Evolutionary conservation across 2,888 invertebrate species (phyloP).

Genomic region (Pyrrhia umbra): DNA sequence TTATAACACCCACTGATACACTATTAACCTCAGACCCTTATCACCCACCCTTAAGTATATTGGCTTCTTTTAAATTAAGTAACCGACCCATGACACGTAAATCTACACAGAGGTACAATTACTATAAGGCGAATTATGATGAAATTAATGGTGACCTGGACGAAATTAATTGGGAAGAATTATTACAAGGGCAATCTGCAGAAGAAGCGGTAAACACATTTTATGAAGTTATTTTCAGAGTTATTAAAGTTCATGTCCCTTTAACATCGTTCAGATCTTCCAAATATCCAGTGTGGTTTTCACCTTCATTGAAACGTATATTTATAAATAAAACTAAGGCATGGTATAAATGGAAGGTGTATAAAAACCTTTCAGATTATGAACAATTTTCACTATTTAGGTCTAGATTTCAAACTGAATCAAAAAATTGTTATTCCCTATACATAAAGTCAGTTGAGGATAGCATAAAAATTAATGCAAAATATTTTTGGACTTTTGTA

Average conservation of each 20-base stretch:
- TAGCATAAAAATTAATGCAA: neutral
- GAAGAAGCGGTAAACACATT: no score
- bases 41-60: neutral
- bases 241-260: no score
- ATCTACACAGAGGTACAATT: no score
- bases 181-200: no score
- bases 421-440: neutral
- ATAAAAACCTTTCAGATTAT: neutral
- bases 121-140: neutral
- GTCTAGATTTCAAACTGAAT: neutral
- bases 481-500: no score
- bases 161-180: neutral
- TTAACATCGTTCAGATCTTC: no score
- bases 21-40: no score
- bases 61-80: no score
- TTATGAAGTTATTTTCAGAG: no score
- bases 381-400: neutral
- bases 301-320: no score
- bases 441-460: neutral
- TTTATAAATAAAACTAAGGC: constrained; percentile 1
- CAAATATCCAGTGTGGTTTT: no score
- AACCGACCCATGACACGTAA: neutral
- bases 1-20: no score
- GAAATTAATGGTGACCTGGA: neutral
- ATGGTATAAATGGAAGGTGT: neutral